Base-by-base conservation (phyloP, 2,888 invertebrate genomes). In the Odontomyia ornata region DNA sequence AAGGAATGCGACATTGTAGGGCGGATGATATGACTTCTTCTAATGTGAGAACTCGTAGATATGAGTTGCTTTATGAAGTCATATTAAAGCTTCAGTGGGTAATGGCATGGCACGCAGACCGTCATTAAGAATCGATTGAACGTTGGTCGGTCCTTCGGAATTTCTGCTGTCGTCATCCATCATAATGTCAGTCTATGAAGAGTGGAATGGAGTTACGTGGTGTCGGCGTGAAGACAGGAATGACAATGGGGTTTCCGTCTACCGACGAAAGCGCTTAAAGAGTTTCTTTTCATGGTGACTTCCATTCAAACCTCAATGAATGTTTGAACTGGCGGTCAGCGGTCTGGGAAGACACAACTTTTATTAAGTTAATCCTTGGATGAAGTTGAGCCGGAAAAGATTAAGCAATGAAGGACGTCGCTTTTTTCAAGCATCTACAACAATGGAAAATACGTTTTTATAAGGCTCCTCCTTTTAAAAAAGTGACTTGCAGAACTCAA, bases 31-130 rank as follows among this genome's bases (percentile, higher is more conserved):
- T 69, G 69, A 69, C 43, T 73, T 57, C 60, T 72, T 57, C 57
- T 73, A 73, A 73, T 73, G 73, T 73, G 73, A 18, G 73, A 73
- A 73, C 57, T 73, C 25, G 60, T 73, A 21, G 60, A 73, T 73
- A 47, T 71, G 47, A n/a, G 46, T 25, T 73, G 57, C 71, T 43
- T 30, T 72, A 72, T 69, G 69, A 69, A 69, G 69, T 27, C 69
- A 47, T 69, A 69, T 69, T 69, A 23, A 30, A 47, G 69, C 69
- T 15, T 23, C 30, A 69, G 69, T 27, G 65, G 65, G 65, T 65
- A 65, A 65, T 65, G 71, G 27, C 56, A 72, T 28, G 71, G 52
- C 52, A 56, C 56, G 56, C 52, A 52, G 71, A 52, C 71, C 71
- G 18, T 73, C 57, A 73, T 73, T 60, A 73, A 36, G 23, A 57